Evolutionary conservation across 2,113 vertebrate genomes (phyloP).

Genomic region (Neomonachus schauinslandi): DNA sequence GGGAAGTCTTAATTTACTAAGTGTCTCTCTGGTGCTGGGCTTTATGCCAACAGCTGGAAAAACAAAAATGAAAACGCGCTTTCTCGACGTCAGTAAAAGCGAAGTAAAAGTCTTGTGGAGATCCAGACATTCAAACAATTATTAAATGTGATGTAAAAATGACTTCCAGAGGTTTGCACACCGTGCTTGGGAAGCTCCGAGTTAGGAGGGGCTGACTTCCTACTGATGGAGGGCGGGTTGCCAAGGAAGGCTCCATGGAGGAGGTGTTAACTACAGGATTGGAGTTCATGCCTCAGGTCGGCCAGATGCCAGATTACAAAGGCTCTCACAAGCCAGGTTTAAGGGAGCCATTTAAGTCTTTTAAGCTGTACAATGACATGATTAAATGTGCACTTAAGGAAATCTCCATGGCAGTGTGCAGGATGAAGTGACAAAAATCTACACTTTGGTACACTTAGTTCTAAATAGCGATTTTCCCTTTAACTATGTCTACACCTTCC

Average conservation of each 20-base stretch:
- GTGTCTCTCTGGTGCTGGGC: not conserved
- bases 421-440: not conserved
- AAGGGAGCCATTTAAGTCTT: not conserved
- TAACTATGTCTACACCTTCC: not conserved
- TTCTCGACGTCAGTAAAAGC: constrained; percentile 16
- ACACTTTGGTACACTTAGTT: not conserved
- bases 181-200: not conserved
- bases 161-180: not conserved
- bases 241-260: not conserved
- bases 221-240: not conserved
- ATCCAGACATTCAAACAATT: not conserved
- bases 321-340: not conserved
- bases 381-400: constrained; percentile 33
- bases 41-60: not conserved
- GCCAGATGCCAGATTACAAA: not conserved
- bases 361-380: not conserved
- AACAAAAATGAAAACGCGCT: constrained; percentile 24
- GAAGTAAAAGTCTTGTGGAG: not conserved
- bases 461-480: not conserved
- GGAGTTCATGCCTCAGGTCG: not conserved
- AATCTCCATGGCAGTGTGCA: not conserved
- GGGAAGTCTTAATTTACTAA: constrained; percentile 43
- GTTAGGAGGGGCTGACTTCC: not conserved
- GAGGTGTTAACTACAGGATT: not conserved
- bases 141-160: not conserved